Percentiles rank a stretch among this genome's conserved stretches.
Conservation (phyloP, 92 coral and sea anemone species). For the Anthopleura xanthogrammica region DNA sequence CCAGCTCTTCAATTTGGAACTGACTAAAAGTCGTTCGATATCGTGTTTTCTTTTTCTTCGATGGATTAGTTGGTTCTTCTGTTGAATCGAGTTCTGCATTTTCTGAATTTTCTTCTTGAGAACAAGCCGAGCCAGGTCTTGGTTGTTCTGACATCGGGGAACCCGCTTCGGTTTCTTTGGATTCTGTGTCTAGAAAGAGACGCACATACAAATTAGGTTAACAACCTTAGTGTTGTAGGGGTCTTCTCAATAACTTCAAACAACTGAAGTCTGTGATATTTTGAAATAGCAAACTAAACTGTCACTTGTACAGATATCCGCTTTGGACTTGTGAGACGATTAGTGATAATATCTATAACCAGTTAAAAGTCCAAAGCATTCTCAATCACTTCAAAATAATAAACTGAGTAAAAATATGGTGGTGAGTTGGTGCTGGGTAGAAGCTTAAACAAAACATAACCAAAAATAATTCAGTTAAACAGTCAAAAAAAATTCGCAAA, state of each 20-base stretch:
- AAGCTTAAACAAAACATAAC: too few relatives aligned
- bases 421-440: too few relatives aligned
- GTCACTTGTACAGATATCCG: not conserved
- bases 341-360: too few relatives aligned
- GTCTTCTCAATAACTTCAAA: too few relatives aligned
- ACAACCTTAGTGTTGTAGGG: too few relatives aligned
- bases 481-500: too few relatives aligned
- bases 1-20: slow-evolving; percentile 94
- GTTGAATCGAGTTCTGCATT: slow-evolving; percentile 52
- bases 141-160: slow-evolving; percentile 8
- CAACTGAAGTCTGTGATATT: not conserved
- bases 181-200: not conserved
- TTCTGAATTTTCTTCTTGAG: slow-evolving; percentile 16
- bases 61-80: slow-evolving; percentile 45
- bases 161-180: not conserved
- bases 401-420: too few relatives aligned
- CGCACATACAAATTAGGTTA: too few relatives aligned
- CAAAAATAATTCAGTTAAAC: too few relatives aligned
- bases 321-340: too few relatives aligned
- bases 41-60: slow-evolving; percentile 95
- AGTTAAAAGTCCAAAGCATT: too few relatives aligned
- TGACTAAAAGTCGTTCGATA: slow-evolving; percentile 97
- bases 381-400: too few relatives aligned
- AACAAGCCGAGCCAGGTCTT: slow-evolving; percentile 15
- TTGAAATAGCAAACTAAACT: not conserved